Evolutionary conservation across 2,797 vertebrate species (phyloP).

Genomic region (Macropus fuliginosus): DNA sequence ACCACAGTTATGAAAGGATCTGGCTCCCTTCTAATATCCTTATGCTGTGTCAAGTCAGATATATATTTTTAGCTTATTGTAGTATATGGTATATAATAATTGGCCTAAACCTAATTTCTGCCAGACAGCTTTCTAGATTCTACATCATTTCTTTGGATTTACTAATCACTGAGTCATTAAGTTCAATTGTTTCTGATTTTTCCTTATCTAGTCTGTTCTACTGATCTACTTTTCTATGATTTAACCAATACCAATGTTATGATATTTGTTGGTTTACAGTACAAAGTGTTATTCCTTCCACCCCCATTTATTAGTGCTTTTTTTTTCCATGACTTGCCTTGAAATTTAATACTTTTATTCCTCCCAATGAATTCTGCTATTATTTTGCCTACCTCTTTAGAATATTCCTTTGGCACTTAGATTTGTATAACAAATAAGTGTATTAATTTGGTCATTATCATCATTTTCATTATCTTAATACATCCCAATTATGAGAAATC

Average conservation of each 20-base stretch:
- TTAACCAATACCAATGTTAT: background rate
- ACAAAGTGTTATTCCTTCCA: background rate
- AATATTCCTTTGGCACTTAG: background rate
- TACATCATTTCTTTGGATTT: background rate
- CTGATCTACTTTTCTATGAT: background rate
- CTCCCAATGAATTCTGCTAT: background rate
- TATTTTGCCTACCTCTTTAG: background rate
- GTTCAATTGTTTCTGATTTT: background rate
- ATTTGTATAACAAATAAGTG: background rate
- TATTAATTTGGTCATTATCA: background rate
- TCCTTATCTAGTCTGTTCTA: background rate
- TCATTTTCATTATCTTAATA: background rate
- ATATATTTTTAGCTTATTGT: background rate
- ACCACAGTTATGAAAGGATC: background rate
- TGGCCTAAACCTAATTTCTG: background rate
- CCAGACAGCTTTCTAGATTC: background rate
- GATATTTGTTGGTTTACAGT: background rate
- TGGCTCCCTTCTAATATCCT: background rate
- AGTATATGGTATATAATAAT: background rate
- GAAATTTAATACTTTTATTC: background rate
- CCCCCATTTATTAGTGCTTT: background rate
- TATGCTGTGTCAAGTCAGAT: background rate
- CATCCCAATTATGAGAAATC: background rate
- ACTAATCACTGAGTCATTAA: background rate
- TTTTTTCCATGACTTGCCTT: background rate